A percentile compares a stretch with the other conserved stretches of the same genome.
phyloP scores from a whole-genome alignment of 92 coral and sea anemone genomes.

The Nematostella vectensis region DNA sequence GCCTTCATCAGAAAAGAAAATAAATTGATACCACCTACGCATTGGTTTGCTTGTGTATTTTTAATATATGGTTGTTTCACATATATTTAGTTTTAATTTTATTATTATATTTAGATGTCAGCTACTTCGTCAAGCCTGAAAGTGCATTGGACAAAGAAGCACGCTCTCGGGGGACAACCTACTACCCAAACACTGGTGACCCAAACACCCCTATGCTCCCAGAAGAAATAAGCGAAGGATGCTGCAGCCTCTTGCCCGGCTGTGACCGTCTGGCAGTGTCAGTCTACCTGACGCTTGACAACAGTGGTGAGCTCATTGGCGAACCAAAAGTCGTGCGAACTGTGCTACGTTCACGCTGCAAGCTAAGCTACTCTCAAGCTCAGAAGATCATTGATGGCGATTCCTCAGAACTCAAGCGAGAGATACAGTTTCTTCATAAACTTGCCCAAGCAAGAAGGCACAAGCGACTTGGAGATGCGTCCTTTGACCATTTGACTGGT shows the following conservation, averaged over 20 bases:
- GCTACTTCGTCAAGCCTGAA: conserved; percentile 64
- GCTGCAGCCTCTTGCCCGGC: conserved; percentile 62
- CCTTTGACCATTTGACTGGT: conserved; percentile 44
- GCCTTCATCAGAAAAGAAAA: too few species aligned
- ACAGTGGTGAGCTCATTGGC: conserved; percentile 26
- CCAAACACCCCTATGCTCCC: conserved; percentile 76
- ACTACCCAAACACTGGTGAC: conserved; percentile 51
- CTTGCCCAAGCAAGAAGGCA: conserved; percentile 46
- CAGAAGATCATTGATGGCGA: conserved; percentile 39
- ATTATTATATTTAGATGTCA: conserved; percentile 87
- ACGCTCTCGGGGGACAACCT: conserved; percentile 59
- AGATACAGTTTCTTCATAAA: conserved; percentile 26
- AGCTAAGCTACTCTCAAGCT: conserved; percentile 60
- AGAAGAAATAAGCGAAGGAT: conserved; percentile 47
- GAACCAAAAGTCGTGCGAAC: conserved; percentile 38
- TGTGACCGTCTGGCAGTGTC: conserved; percentile 72
- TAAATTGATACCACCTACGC: too few species aligned
- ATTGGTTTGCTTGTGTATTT: too few species aligned
- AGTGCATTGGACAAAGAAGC: conserved; percentile 69
- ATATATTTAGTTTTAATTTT: too few species aligned
- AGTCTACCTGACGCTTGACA: conserved; percentile 33
- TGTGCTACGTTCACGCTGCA: conserved; percentile 52
- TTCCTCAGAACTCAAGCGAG: conserved; percentile 1
- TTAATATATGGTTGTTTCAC: too few species aligned
- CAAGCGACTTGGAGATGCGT: conserved; percentile 54